These are phyloP conservation scores for Remorina albescens DNA, from an alignment of 2,797 vertebrate species.

Conservation along the genomic window DNA sequence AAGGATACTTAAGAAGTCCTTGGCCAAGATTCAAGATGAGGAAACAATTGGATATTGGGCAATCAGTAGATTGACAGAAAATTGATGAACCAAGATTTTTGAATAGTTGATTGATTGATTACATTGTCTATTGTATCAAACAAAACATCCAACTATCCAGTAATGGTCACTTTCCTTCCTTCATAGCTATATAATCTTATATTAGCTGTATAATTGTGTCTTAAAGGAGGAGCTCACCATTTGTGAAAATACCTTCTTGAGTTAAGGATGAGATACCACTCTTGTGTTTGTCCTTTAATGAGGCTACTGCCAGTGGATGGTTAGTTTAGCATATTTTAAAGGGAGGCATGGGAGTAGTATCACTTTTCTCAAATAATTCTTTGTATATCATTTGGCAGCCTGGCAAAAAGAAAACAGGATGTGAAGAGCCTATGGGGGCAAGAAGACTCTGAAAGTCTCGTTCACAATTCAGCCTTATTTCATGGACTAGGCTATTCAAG, in stretches of 20 bases:
- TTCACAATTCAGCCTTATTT: too few relatives aligned
- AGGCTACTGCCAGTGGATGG: not conserved
- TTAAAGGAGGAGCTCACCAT: not conserved
- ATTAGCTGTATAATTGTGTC: too few relatives aligned
- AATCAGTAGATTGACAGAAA: not conserved
- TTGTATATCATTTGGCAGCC: not conserved
- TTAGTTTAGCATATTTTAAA: not conserved
- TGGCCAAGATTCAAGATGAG: not conserved
- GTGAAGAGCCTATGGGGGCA: not conserved
- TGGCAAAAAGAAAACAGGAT: not conserved
- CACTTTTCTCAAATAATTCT: not conserved
- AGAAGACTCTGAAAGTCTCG: too few relatives aligned
- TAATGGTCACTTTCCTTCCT: too few relatives aligned
- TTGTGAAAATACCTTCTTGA: not conserved
- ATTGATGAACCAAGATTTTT: not conserved
- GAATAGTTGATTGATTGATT: not conserved
- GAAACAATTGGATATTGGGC: not conserved
- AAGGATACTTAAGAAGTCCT: not conserved
- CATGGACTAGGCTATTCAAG: not conserved
- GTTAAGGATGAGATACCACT: too few relatives aligned
- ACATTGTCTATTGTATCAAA: too few relatives aligned
- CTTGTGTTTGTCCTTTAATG: not conserved
- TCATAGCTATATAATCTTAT: too few relatives aligned
- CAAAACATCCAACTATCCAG: not conserved
- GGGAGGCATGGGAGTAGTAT: too few relatives aligned